phyloP scores from a whole-genome alignment of 2,797 vertebrate species.

The Macrochelys suwanniensis region DNA sequence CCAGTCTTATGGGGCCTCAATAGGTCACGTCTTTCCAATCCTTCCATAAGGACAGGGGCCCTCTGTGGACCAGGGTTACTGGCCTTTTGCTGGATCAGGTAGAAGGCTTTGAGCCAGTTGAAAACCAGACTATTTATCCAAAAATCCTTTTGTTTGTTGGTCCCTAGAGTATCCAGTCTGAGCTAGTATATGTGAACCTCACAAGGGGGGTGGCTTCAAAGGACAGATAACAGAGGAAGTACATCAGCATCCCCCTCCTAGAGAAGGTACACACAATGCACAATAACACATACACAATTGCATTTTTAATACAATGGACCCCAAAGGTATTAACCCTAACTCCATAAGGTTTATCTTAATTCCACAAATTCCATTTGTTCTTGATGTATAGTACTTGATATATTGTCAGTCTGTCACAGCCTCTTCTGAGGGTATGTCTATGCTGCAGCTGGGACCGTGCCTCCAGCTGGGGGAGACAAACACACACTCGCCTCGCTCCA shows the following conservation, averaged over 20 bases:
- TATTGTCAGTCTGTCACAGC: not conserved
- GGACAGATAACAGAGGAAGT: not conserved
- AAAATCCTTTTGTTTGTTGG: not conserved
- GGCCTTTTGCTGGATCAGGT: not conserved
- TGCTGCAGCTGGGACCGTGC: not conserved
- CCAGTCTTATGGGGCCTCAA: not conserved
- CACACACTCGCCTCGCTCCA: not conserved
- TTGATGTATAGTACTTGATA: not conserved
- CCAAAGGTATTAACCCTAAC: not conserved
- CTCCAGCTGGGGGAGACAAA: not conserved
- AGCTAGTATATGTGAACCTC: not conserved
- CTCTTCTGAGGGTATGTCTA: not conserved
- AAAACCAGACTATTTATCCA: not conserved
- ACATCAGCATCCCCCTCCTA: not conserved
- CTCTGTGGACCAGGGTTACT: too few species aligned
- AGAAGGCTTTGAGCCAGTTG: not conserved
- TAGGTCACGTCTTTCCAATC: not conserved
- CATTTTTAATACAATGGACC: not conserved
- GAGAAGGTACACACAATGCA: not conserved
- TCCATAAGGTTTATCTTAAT: not conserved
- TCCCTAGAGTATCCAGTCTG: not conserved
- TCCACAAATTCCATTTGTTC: not conserved
- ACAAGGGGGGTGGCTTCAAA: not conserved
- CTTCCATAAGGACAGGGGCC: not conserved
- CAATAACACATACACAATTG: not conserved